Base-by-base conservation (phyloP, 2,797 vertebrate species). In the Epinephelus malabaricus region DNA sequence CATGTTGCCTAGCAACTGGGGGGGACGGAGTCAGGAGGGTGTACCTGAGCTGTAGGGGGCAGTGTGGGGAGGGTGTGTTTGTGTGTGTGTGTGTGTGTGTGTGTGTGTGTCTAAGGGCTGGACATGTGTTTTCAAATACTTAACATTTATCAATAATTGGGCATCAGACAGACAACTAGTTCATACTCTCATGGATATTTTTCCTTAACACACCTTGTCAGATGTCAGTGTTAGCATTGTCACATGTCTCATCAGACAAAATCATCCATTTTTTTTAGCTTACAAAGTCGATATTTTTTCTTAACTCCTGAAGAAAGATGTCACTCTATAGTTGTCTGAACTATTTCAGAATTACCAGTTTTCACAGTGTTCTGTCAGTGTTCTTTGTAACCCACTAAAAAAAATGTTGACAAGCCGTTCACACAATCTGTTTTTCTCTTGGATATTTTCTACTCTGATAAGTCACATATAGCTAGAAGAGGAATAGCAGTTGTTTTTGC, bases 1-100 rank as follows among this genome's bases (percentile, higher is more conserved):
- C 78, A 73, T 56, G 95, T 95, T 95, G 94, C 95, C 92, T 94
- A 93, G 95, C 92, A 95, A 95, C 94, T 85, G 83, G 62, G 77
- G 76, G 73, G 81, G 79, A 66, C 68, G 19, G 68, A 50, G 64
- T 65, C 50, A 80, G 79, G 60, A 78, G 55, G 65, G 84, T 77
- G 86, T 91, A 94, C 94, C 94, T 95, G 92, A 93, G 87, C 79
- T 56, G 84, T 89, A 93, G 91, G 81, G 90, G 92, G 92, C 81
- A 27, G 82, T 88, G 70, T 89, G 75, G 78, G 40, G 68, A 83
- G 75, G 46, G 40, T 65, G 25, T 47, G 23, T 45, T 21, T 43
- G 30, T 62, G 56, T 38, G 50, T 58, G 40, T 65, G 14, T 76
- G 30, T 53, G 59, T 53, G 34, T 71, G 54, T 27, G 6, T 55